These are phyloP conservation scores for Leptinotarsa peninsularis DNA, from an alignment of 2,888 invertebrate genomes.

Conservation along the genomic window DNA sequence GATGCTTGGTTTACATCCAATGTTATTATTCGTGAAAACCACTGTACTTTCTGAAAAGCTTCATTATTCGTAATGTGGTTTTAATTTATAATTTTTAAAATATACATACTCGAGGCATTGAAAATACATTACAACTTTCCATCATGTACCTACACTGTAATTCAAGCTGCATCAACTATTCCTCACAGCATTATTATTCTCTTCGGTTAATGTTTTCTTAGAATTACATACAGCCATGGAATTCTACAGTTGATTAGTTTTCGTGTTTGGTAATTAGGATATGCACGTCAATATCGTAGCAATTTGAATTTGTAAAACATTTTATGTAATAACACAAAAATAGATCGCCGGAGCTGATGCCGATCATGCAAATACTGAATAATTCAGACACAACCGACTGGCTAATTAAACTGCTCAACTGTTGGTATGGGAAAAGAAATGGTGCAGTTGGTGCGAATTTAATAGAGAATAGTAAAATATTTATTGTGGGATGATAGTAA, in stretches of 20 bases:
- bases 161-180: not conserved
- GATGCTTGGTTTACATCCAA: too few relatives aligned
- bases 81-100: too few relatives aligned
- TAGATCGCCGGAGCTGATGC: constrained; percentile 32
- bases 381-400: constrained; percentile 18
- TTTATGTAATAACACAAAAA: constrained; percentile 39
- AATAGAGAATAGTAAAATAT: too few relatives aligned
- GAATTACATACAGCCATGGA: constrained; percentile 28
- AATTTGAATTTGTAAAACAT: constrained; percentile 42
- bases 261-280: constrained; percentile 31
- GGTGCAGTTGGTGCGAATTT: not conserved
- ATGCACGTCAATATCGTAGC: constrained; percentile 37
- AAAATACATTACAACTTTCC: too few relatives aligned
- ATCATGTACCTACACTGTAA: too few relatives aligned
- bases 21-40: too few relatives aligned
- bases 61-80: too few relatives aligned
- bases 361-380: constrained; percentile 40
- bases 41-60: too few relatives aligned
- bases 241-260: constrained; percentile 26
- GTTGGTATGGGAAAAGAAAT: not conserved
- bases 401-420: constrained; percentile 4
- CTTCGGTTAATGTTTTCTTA: not conserved
- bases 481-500: too few relatives aligned
- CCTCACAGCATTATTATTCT: not conserved
- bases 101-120: too few relatives aligned